Base-by-base conservation (phyloP, 2,888 invertebrate species). In the Lutraria lutraria region DNA sequence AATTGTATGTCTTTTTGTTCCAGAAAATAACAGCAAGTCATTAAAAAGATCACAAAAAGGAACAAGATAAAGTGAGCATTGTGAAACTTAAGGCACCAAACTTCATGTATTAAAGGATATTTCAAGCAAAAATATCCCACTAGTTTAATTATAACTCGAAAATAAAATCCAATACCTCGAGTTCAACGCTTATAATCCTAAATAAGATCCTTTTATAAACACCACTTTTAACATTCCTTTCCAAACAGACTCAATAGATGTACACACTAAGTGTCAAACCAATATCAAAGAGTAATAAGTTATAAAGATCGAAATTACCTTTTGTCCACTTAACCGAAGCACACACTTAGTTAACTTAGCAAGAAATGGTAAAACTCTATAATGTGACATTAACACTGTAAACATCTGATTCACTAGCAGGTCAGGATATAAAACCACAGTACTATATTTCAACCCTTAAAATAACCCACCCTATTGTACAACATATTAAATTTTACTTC, bases 231-330 rank as follows among this genome's bases (percentile, higher is more conserved):
- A 68, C 25, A 25, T 68, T n/a, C 63, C 63, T 68, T 68, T n/a
- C n/a, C 4, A 21, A 3, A 60, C 43, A 43, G 43, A 68, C 63
- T 68, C 13, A 25, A 13, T 12, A 25, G 12, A 68, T n/a, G n/a
- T 68, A 68, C 63, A 25, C n/a, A n/a, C 21, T 13, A n/a, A 25
- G 63, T 68, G 63, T 68, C 25, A 68, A 68, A 12, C 25, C 6
- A 12, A 19, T 68, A 25, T n/a, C 25, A 25, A 68, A 68, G 25
- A 68, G 43, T 43, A 43, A 43, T n/a, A n/a, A 16, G 63, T 13
- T 68, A 68, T 68, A 68, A 68, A 34, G 76, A 31, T 4, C 29
- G 34, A 76, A 76, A 76, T 76, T 76, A 76, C 76, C 76, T 76
- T 76, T 76, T 76, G 76, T 76, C 76, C 76, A 76, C 34, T 34